These are phyloP conservation scores for Gymnorhina tibicen DNA, from an alignment of 2,113 vertebrate genomes.

Conservation along the genomic window DNA sequence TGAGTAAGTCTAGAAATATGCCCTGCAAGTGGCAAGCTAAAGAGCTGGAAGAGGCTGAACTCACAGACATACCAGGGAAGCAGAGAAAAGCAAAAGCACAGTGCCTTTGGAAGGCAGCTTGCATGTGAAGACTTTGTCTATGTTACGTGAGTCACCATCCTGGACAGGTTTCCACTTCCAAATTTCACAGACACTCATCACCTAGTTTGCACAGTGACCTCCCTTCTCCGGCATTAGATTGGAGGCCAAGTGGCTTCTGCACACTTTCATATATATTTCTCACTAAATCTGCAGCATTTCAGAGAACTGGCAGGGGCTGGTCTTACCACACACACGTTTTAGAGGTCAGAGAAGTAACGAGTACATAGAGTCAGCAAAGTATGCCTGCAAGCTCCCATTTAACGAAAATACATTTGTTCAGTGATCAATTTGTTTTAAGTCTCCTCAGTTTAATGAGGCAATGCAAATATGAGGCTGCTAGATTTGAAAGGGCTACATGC, in stretches of 20 bases:
- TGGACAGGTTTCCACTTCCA: neutral
- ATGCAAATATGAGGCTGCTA: neutral
- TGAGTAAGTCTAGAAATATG: neutral
- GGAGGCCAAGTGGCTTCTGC: neutral
- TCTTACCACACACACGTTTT: neutral
- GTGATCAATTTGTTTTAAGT: neutral
- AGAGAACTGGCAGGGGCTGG: neutral
- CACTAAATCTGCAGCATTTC: neutral
- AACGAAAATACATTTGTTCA: neutral
- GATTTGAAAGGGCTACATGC: neutral
- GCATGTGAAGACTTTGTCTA: neutral
- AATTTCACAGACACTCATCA: neutral
- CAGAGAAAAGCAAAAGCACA: neutral
- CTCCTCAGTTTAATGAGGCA: neutral
- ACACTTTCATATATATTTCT: neutral
- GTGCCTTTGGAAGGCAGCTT: neutral
- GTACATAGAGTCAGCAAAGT: neutral
- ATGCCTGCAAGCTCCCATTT: neutral
- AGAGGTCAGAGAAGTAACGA: neutral
- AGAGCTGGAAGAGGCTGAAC: neutral
- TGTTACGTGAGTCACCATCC: neutral
- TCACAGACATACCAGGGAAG: neutral
- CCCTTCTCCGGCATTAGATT: neutral
- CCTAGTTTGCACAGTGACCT: neutral
- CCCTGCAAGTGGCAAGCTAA: neutral